Percentiles rank a stretch among this genome's conserved stretches.
These are phyloP conservation scores for Hypotaenidia philippensis DNA, from an alignment of 2,797 vertebrate species.

Conservation along the genomic window DNA sequence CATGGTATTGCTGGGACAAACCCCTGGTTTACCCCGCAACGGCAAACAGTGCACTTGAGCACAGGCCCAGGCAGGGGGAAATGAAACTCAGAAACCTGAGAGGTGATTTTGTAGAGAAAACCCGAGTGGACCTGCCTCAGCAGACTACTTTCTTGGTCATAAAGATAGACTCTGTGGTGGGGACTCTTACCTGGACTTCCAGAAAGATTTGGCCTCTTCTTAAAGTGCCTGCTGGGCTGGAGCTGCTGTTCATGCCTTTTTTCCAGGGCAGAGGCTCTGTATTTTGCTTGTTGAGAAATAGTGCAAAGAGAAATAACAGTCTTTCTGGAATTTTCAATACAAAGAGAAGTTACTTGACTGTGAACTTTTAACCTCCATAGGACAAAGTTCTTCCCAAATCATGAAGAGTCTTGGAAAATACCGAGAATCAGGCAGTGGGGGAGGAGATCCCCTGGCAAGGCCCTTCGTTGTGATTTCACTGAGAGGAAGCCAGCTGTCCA, in stretches of 20 bases:
- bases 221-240: neutral
- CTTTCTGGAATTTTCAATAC: slow-evolving; percentile 1
- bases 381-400: neutral
- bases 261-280: neutral
- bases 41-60: neutral
- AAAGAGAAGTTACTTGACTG: neutral
- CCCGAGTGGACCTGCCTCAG: neutral
- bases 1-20: neutral
- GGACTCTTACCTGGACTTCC: neutral
- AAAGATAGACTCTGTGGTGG: neutral
- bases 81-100: neutral
- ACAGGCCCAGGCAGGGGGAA: neutral
- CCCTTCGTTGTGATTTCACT: neutral
- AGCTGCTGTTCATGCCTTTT: neutral
- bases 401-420: neutral
- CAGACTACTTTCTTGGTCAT: neutral
- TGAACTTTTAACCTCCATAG: neutral
- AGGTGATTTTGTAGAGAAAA: neutral
- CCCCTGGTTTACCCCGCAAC: neutral
- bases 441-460: slow-evolving; percentile 47
- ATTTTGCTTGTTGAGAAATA: neutral
- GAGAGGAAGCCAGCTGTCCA: neutral
- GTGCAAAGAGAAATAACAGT: neutral
- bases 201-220: neutral
- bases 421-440: neutral